Evolutionary conservation across 2,113 vertebrate species (phyloP), one percentile per base, ranked within the genome.

Genomic region (Cyrtonyx montezumae): DNA sequence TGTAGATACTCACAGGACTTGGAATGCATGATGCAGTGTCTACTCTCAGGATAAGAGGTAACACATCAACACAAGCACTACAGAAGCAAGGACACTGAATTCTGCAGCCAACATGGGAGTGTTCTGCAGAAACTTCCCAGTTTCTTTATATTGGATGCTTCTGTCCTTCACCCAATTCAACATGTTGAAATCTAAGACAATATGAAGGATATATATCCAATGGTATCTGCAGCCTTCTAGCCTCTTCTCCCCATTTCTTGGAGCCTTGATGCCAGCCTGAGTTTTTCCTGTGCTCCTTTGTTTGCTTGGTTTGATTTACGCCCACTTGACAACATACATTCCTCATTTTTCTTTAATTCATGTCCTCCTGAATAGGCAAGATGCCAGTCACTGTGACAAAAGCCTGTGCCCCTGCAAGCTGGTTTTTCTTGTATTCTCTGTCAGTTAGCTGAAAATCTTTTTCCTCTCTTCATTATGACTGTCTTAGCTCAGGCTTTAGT

Each of bases 221-320:
- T 90, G 70, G 25, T 51, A 59, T 69, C 71, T 80, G 37, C 56
- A 53, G 68, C 73, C 69, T 40, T 32, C 80, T 87, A 93, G n/a
- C 28, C 32, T 84, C 48, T 89, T 61, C 55, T 86, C 26, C 37
- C 45, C 32, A 32, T 17, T 26, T 56, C 42, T 68, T n/a, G 84
- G 32, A 65, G 73, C 37, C 66, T 68, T 74, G 49, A 79, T 89
- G 62, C 70, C 66, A 76, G 63, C 34, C 85, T n/a, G 75, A 76
- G 58, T 58, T 86, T 74, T 93, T 30, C 56, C 43, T 58, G 21
- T 63, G 42, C 67, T 79, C 36, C 67, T 92, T 82, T 91, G 83
- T 95, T 91, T 88, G 55, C 81, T 91, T 93, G 17, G 56, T 78
- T 93, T 78, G 59, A 79, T 90, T 92, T 86, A 91, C 40, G 77